Evolutionary conservation across 2,888 invertebrate species (phyloP), one percentile per base, ranked within the genome.

Genomic region (Gerris lacustris): DNA sequence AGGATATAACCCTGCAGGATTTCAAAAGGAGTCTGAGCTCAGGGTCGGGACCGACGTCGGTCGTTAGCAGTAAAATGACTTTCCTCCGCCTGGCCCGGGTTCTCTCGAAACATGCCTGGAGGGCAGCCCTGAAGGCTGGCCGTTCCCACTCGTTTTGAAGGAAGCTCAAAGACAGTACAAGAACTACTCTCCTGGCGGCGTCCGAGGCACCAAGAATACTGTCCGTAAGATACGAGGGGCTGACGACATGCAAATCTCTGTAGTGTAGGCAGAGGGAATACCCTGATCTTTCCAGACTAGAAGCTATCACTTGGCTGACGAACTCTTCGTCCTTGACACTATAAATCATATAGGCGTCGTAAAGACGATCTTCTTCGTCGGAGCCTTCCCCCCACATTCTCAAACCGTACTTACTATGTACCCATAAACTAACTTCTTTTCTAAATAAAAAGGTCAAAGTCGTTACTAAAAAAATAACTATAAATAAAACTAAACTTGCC

Each of bases 61-160:
- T 88, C 55, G 89, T 87, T 0, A 89, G 79, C 68, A 91, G 91
- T 78, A 94, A 90, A 80, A 96, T 90, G 75, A 96, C 87, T 78
- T 96, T 87, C 76, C 96, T 90, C 81, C 95, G 82, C 80, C 94
- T 92, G 80, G 90, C 89, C 77, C 91, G 87, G 75, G 91, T 85
- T 67, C 91, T 90, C 78, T 92, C 89, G 74, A 94, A 84, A 18
- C 93, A 90, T 79, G 95, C 93, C 81, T 93, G 94, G 76, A 95
- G 85, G 68, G 94, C 94, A 78, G 92, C 91, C 74, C 94, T 88
- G 80, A 96, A 90, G 80, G 96, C 95, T 79, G 89, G 89, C 74
- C 92, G 86, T 74, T 92, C 89, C 96, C 96, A 96, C 80, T 96
- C 95, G 72, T 93, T 94, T 81, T 92, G 90, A 78, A 96, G 84